Evolutionary conservation across 2,797 vertebrate species (phyloP).

Genomic region (Ctenopoma multispine): DNA sequence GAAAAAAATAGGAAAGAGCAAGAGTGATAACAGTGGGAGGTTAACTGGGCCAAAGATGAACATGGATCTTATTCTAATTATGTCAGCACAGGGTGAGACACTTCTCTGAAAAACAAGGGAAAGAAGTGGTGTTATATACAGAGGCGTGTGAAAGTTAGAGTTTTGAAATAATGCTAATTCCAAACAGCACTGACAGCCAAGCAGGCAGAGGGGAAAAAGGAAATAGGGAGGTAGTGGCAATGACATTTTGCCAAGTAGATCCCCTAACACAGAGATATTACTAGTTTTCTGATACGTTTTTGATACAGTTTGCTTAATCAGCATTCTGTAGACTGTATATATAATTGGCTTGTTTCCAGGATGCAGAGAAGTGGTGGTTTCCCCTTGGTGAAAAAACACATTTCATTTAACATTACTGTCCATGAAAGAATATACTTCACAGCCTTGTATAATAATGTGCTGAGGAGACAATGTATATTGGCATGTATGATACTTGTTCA

Average conservation of each 20-base stretch:
- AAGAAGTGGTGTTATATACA: slow-evolving; percentile 47
- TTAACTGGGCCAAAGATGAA: slow-evolving; percentile 54
- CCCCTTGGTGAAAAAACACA: too few species aligned
- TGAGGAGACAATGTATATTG: background rate
- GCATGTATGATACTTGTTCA: slow-evolving; percentile 10
- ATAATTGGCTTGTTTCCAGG: too few species aligned
- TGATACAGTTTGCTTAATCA: slow-evolving; percentile 19
- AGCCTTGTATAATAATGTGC: background rate
- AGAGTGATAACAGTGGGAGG: slow-evolving; percentile 59
- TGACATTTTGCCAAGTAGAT: slow-evolving; percentile 24
- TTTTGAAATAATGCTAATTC: slow-evolving; percentile 66
- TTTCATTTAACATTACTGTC: too few species aligned
- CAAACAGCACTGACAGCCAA: slow-evolving; percentile 31
- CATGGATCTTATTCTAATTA: slow-evolving; percentile 73
- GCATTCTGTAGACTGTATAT: background rate
- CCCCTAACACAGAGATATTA: slow-evolving; percentile 7
- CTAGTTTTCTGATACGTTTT: slow-evolving; percentile 22
- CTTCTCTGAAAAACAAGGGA: slow-evolving; percentile 51
- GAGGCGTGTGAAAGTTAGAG: slow-evolving; percentile 64
- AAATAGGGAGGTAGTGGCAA: slow-evolving; percentile 7
- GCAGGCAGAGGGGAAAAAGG: slow-evolving; percentile 17
- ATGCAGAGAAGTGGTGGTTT: too few species aligned
- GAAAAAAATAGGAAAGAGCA: slow-evolving; percentile 20
- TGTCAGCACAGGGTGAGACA: slow-evolving; percentile 39
- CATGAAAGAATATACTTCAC: too few species aligned